Conservation (phyloP, 2,113 vertebrate species). For the Mastomys coucha region DNA sequence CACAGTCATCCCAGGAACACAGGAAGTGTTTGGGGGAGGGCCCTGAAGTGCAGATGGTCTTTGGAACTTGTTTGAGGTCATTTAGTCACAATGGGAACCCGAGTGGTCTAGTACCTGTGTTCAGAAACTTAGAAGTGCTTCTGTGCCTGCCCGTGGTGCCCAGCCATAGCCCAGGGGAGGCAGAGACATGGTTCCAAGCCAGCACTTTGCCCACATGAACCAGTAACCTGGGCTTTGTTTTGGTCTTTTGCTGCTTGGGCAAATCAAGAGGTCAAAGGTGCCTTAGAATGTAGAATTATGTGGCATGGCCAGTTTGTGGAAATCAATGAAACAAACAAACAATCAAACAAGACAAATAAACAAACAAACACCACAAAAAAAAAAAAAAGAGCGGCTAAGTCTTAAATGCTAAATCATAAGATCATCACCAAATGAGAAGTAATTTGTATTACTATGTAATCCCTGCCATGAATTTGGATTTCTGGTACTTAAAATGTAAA, state of each 20-base stretch:
- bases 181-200: not conserved
- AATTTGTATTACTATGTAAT: not conserved
- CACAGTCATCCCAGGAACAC: not conserved
- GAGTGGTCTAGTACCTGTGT: not conserved
- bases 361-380: not conserved
- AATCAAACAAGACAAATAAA: not conserved
- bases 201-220: not conserved
- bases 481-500: slow-evolving; percentile 5
- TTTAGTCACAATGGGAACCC: not conserved
- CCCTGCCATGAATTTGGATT: not conserved
- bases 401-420: slow-evolving; percentile 46
- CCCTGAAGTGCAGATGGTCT: not conserved
- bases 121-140: not conserved
- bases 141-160: not conserved
- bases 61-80: not conserved
- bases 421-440: not conserved
- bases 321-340: slow-evolving; percentile 1
- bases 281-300: not conserved
- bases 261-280: slow-evolving; percentile 28
- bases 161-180: not conserved
- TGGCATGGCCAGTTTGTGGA: not conserved
- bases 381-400: not conserved
- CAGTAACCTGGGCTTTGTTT: not conserved
- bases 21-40: not conserved
- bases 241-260: not conserved